Conservation (phyloP, 2,888 invertebrate genomes). For the Teinopalpus imperialis region DNA sequence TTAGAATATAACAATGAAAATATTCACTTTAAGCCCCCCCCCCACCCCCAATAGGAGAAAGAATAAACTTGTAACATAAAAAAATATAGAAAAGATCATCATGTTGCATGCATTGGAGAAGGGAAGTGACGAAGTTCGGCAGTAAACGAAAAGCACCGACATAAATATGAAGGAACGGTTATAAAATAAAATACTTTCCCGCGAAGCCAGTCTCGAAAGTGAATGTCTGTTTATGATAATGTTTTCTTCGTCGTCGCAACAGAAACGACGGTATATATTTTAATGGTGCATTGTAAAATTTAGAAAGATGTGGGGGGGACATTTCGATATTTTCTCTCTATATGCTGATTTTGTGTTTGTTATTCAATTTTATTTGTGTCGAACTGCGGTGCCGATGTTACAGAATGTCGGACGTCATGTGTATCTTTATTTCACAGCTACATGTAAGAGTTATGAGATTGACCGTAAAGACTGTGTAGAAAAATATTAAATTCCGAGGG, state of each 20-base stretch:
- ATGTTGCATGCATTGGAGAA: conserved; percentile 16
- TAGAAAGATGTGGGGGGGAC: conserved; percentile 16
- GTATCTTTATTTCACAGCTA: background rate
- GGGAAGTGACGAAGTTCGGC: conserved; percentile 23
- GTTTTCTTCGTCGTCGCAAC: conserved; percentile 28
- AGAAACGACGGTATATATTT: conserved; percentile 36
- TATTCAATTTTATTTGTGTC: conserved; percentile 12
- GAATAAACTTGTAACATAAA: conserved; percentile 13
- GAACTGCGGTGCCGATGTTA: background rate
- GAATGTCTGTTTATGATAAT: conserved; percentile 41
- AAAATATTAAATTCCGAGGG: no score
- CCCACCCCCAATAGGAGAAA: background rate
- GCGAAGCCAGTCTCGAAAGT: conserved; percentile 33
- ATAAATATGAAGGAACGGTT: conserved; percentile 30
- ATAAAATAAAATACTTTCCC: conserved; percentile 34
- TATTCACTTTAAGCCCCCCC: no score
- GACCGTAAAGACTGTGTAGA: no score
- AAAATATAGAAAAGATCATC: conserved; percentile 4
- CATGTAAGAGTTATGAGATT: background rate
- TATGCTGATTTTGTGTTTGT: conserved; percentile 24
- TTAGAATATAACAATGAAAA: no score
- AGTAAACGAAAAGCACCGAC: conserved; percentile 26
- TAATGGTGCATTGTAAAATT: conserved; percentile 36
- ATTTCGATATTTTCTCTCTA: conserved; percentile 25
- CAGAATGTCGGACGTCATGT: background rate